These are phyloP conservation scores for Hoplostethus atlanticus DNA, from an alignment of 2,797 vertebrate species.

Conservation along the genomic window DNA sequence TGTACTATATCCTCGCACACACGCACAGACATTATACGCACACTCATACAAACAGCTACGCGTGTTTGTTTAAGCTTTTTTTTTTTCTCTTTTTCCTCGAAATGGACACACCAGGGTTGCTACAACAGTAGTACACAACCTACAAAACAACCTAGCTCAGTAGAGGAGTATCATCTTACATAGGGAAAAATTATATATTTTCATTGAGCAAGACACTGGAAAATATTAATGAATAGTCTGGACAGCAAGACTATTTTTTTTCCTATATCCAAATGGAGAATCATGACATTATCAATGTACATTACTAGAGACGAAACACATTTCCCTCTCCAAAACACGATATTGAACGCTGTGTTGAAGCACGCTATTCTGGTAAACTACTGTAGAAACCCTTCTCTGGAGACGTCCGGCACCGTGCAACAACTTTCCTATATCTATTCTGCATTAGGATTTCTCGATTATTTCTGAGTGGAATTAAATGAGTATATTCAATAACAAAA, in stretches of 20 bases:
- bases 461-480: background rate
- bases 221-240: slow-evolving; percentile 67
- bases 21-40: slow-evolving; percentile 38
- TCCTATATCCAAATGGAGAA: slow-evolving; percentile 35
- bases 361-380: background rate
- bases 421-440: background rate
- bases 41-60: slow-evolving; percentile 61
- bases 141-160: slow-evolving; percentile 79
- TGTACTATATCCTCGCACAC: slow-evolving; percentile 60
- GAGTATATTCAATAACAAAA: background rate
- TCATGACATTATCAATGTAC: slow-evolving; percentile 41
- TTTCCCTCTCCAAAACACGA: background rate
- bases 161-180: slow-evolving; percentile 73
- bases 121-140: slow-evolving; percentile 82
- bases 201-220: slow-evolving; percentile 70
- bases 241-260: slow-evolving; percentile 25
- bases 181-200: slow-evolving; percentile 64
- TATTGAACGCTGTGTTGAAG: background rate
- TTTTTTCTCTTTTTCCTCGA: slow-evolving; percentile 70
- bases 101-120: slow-evolving; percentile 83
- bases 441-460: background rate
- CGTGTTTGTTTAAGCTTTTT: slow-evolving; percentile 77
- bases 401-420: background rate
- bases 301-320: slow-evolving; percentile 3
- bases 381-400: background rate